These are phyloP conservation scores for Hassar affinis DNA, from an alignment of 2,113 vertebrate species.

Conservation along the genomic window DNA sequence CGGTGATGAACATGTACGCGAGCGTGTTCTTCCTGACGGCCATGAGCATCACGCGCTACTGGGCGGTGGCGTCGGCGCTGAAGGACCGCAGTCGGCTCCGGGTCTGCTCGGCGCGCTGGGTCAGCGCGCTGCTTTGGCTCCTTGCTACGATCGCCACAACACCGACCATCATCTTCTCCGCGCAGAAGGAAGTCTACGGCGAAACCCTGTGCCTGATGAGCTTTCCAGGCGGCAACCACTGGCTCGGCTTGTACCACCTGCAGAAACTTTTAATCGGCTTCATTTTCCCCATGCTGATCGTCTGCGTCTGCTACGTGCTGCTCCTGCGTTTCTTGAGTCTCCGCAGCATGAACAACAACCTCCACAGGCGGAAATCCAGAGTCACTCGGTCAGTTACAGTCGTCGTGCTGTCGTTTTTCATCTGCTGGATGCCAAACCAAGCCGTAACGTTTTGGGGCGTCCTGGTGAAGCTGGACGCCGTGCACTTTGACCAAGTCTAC, in stretches of 20 bases:
- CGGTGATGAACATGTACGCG: constrained; percentile 92
- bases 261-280: constrained; percentile 90
- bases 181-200: constrained; percentile 74
- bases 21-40: constrained; percentile 93
- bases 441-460: constrained; percentile 89
- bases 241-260: constrained; percentile 85
- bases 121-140: constrained; percentile 82
- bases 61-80: constrained; percentile 83
- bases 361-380: constrained; percentile 76
- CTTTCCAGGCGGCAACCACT: constrained; percentile 80
- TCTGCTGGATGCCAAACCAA: constrained; percentile 95
- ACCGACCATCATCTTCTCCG: constrained; percentile 83
- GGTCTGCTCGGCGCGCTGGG: constrained; percentile 63
- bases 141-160: constrained; percentile 78
- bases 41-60: constrained; percentile 89
- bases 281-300: constrained; percentile 77
- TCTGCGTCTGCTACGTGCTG: constrained; percentile 83
- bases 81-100: constrained; percentile 70
- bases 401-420: constrained; percentile 88
- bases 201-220: constrained; percentile 85
- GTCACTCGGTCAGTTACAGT: constrained; percentile 89
- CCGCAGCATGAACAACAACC: constrained; percentile 73
- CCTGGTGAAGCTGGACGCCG: constrained; percentile 84
- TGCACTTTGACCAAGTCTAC: constrained; percentile 81
- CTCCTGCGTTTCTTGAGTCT: constrained; percentile 83